These are phyloP conservation scores for Scrobipalpa atriplicella DNA, from an alignment of 2,888 invertebrate genomes.

Conservation along the genomic window DNA sequence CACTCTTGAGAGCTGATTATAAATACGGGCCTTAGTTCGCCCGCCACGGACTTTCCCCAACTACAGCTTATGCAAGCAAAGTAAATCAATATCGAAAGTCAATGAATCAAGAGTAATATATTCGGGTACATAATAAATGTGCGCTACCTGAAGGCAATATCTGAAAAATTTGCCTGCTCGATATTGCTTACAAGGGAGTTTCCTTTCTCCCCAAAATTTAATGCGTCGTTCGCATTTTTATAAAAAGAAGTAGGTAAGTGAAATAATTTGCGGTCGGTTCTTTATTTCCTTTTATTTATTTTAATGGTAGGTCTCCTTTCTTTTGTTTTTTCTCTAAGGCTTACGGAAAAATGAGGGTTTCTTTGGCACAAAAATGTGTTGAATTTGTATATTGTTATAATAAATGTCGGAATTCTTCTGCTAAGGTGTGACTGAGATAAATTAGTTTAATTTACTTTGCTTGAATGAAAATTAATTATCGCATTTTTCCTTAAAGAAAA, in stretches of 20 bases:
- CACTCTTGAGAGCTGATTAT: no score
- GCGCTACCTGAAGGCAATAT: constrained; percentile 83
- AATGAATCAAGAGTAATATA: constrained; percentile 83
- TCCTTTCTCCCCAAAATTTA: constrained; percentile 83
- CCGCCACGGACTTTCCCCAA: constrained; percentile 61
- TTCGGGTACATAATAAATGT: constrained; percentile 84
- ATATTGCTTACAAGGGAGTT: constrained; percentile 83
- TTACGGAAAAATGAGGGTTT: constrained; percentile 64
- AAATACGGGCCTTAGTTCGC: no score
- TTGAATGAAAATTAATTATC: constrained; percentile 60
- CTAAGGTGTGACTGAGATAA: constrained; percentile 61
- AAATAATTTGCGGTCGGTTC: constrained; percentile 80
- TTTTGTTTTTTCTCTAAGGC: constrained; percentile 71
- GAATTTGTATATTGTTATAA: constrained; percentile 63
- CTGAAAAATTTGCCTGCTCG: constrained; percentile 83
- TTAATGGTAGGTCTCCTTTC: constrained; percentile 79
- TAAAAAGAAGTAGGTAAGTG: constrained; percentile 81
- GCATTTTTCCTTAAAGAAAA: constrained; percentile 35
- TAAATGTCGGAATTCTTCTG: constrained; percentile 63
- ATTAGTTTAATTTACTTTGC: constrained; percentile 63
- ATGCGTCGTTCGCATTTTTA: constrained; percentile 83
- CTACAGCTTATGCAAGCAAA: constrained; percentile 81
- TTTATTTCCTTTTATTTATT: constrained; percentile 82
- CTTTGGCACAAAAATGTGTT: constrained; percentile 62
- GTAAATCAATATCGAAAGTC: constrained; percentile 83